Conservation (phyloP, 2,113 vertebrate genomes). For the Alligator sinensis region DNA sequence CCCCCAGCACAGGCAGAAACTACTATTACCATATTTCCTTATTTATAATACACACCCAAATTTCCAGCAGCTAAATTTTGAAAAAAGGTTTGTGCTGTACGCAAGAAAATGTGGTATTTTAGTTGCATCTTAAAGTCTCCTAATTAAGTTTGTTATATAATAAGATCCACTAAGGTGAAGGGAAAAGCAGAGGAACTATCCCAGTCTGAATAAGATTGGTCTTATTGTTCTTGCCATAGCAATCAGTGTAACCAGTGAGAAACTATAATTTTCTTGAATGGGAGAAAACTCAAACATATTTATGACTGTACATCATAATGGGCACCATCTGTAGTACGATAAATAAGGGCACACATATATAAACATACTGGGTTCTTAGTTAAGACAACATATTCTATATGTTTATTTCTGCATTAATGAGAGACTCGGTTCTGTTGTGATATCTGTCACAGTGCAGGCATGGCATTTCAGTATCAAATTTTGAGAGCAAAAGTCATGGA, state of each 20-base stretch:
- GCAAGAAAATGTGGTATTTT: background rate
- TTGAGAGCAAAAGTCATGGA: conserved; percentile 34
- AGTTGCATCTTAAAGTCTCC: background rate
- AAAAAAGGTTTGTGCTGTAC: no score
- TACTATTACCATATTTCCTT: no score
- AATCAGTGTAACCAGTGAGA: conserved; percentile 28
- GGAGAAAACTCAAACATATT: conserved; percentile 41
- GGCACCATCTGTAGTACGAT: conserved; percentile 40
- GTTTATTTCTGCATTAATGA: conserved; percentile 67
- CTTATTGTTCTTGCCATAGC: background rate
- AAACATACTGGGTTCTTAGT: conserved; percentile 51
- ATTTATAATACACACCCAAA: no score
- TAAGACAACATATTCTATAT: conserved; percentile 53
- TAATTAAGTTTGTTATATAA: background rate
- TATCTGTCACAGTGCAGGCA: conserved; percentile 25
- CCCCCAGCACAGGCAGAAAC: no score
- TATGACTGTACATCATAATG: conserved; percentile 48
- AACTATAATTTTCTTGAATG: conserved; percentile 7
- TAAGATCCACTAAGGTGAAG: background rate
- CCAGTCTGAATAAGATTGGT: background rate
- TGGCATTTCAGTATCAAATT: background rate
- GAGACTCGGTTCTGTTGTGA: conserved; percentile 38
- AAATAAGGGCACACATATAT: conserved; percentile 34
- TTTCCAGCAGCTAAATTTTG: no score
- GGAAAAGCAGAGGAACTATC: background rate